Evolutionary conservation across 2,888 invertebrate genomes (phyloP).

Genomic region (Microchrysa polita): DNA sequence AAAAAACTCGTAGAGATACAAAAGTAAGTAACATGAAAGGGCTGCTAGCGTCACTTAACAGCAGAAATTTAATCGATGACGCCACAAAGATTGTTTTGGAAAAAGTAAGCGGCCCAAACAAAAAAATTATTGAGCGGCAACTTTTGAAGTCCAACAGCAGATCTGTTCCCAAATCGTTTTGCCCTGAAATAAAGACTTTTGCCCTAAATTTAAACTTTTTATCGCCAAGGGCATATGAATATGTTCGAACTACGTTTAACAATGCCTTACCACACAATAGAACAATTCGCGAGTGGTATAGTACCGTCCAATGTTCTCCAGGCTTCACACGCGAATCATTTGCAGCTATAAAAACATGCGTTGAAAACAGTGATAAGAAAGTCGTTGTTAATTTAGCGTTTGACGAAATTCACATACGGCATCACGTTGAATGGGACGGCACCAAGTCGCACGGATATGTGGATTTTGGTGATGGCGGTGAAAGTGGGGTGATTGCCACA

Average conservation of each 20-base stretch:
- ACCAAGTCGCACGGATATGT: background rate
- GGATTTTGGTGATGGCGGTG: constrained; percentile 25
- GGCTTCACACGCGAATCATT: constrained; percentile 34
- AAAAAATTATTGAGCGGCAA: background rate
- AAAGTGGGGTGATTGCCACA: background rate
- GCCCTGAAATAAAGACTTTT: constrained; percentile 22
- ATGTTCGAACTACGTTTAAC: constrained; percentile 16
- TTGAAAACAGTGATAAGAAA: background rate
- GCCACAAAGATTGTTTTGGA: background rate
- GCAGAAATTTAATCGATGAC: background rate
- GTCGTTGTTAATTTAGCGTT: constrained; percentile 27
- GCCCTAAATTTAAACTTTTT: constrained; percentile 40
- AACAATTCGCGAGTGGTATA: constrained; percentile 30
- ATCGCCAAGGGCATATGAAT: constrained; percentile 38
- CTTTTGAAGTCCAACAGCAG: no score
- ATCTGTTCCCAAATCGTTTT: background rate
- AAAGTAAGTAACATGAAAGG: no score
- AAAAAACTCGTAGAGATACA: no score
- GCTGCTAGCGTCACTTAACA: no score
- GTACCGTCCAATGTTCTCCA: constrained; percentile 12
- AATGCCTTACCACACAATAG: constrained; percentile 32
- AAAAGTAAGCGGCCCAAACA: background rate
- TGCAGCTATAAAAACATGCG: constrained; percentile 8
- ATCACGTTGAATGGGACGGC: constrained; percentile 40
- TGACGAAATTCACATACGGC: constrained; percentile 30